Conservation (phyloP, 2,888 invertebrate species). For the Periphyllus acericola region DNA sequence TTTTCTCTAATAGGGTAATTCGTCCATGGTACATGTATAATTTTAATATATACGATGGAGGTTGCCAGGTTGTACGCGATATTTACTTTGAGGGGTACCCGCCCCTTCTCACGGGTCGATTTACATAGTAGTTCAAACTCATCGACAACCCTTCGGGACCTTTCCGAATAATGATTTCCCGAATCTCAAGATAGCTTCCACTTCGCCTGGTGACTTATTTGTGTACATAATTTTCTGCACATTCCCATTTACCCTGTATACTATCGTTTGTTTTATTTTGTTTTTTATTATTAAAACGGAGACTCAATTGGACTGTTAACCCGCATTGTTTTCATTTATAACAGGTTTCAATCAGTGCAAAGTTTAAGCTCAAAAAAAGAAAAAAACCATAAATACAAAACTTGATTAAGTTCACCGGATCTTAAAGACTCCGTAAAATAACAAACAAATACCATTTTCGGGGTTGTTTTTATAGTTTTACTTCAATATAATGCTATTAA, state of each 20-base stretch:
- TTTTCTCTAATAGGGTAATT: slow-evolving; percentile 40
- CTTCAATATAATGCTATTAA: slow-evolving; percentile 10
- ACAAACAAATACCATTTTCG: not conserved
- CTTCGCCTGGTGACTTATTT: slow-evolving; percentile 23
- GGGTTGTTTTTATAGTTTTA: slow-evolving; percentile 30
- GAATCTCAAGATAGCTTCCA: slow-evolving; percentile 37
- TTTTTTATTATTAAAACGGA: slow-evolving; percentile 20
- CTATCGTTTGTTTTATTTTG: slow-evolving; percentile 12
- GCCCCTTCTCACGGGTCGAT: slow-evolving; percentile 21
- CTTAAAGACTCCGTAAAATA: slow-evolving; percentile 27
- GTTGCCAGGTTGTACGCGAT: slow-evolving; percentile 36
- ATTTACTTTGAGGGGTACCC: not conserved
- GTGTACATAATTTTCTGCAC: slow-evolving; percentile 56
- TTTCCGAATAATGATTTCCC: slow-evolving; percentile 18
- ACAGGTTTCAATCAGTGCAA: slow-evolving; percentile 34
- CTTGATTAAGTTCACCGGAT: not conserved
- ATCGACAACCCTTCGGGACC: slow-evolving; percentile 9
- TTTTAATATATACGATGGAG: not conserved
- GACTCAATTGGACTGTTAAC: slow-evolving; percentile 41
- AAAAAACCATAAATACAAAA: slow-evolving; percentile 1
- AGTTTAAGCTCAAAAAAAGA: slow-evolving; percentile 47
- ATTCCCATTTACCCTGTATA: slow-evolving; percentile 40
- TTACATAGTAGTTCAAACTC: slow-evolving; percentile 10
- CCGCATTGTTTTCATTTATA: slow-evolving; percentile 29
- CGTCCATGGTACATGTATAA: not conserved